Evolutionary conservation across 2,113 vertebrate genomes (phyloP), one percentile per base, ranked within the genome.

Genomic region (Paedocypris sp.): DNA sequence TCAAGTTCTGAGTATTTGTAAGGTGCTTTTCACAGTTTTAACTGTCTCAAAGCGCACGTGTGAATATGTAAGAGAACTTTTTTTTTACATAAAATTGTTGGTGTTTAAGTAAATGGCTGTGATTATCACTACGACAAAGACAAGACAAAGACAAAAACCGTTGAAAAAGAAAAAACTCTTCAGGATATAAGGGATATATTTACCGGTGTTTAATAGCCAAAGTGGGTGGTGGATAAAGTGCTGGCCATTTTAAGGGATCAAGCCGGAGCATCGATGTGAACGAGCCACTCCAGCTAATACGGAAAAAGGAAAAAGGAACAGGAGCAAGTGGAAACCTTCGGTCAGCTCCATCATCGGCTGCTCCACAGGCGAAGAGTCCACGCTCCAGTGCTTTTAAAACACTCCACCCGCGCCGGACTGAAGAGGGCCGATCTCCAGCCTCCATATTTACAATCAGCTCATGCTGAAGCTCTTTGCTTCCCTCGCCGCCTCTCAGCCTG

Each of bases 381-480:
- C 51, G 61, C 35, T 66, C 31, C 57, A 70, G 62, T 61, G 62
- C 62, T 71, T 69, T 68, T 62, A 69, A 46, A 64, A 58, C 68
- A 50, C 74, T 70, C 48, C 43, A 33, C 35, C 47, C 39, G 64
- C 60, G 63, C 41, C 57, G 29, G 68, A 43, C 28, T 64, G 63
- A 71, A 69, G 62, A 53, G 58, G 62, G 61, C 65, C 50, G 48
- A 51, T 67, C 51, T 60, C 26, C 25, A 38, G 64, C 56, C 72
- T 59, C 58, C 65, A 50, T 73, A 74, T 69, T 77, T 66, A 79
- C 72, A 71, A 75, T 76, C 77, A 79, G 68, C 39, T 19, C 62
- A 74, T 67, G 64, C 75, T 76, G 71, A 69, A 61, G 43, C 29
- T 47, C 67, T 64, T 26, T 43, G 35, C 42, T 26, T 22, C n/a